Conservation (phyloP, 2,113 vertebrate species). For the Raja brachyura region DNA sequence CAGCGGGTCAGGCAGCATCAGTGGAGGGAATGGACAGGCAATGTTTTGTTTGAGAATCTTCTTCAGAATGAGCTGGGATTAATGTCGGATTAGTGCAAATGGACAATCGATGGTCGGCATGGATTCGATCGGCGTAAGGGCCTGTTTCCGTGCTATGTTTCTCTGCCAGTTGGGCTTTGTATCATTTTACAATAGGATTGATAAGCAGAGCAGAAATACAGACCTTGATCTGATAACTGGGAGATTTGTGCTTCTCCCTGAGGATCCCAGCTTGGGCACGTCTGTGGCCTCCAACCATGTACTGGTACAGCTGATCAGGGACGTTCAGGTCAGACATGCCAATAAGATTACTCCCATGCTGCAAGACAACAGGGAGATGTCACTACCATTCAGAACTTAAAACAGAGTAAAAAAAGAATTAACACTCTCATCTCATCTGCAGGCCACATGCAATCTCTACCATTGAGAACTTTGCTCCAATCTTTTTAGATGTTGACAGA, state of each 20-base stretch:
- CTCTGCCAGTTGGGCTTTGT: background rate
- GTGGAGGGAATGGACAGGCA: too few relatives aligned
- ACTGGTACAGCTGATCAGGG: conserved; percentile 94
- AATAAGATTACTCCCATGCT: conserved; percentile 96
- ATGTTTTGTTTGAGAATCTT: too few relatives aligned
- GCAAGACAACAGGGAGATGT: background rate
- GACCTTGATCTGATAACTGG: conserved; percentile 96
- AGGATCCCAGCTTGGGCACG: conserved; percentile 77
- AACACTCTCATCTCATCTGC: background rate
- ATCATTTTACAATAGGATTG: background rate
- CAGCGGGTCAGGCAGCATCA: too few relatives aligned
- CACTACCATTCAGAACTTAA: background rate
- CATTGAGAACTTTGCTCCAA: background rate
- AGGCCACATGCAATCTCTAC: background rate
- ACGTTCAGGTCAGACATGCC: conserved; percentile 97
- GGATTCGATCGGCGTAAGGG: too few relatives aligned
- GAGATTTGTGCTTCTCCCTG: conserved; percentile 92
- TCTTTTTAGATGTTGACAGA: too few relatives aligned
- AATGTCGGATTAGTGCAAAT: too few relatives aligned
- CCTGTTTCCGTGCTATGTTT: too few relatives aligned
- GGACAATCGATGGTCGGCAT: too few relatives aligned
- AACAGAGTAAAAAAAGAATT: background rate
- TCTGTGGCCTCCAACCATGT: conserved; percentile 96
- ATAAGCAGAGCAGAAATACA: fast-evolving
- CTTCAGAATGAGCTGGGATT: too few relatives aligned